phyloP scores from a whole-genome alignment of 2,888 invertebrate genomes.

The Lasioglossum marginatum region DNA sequence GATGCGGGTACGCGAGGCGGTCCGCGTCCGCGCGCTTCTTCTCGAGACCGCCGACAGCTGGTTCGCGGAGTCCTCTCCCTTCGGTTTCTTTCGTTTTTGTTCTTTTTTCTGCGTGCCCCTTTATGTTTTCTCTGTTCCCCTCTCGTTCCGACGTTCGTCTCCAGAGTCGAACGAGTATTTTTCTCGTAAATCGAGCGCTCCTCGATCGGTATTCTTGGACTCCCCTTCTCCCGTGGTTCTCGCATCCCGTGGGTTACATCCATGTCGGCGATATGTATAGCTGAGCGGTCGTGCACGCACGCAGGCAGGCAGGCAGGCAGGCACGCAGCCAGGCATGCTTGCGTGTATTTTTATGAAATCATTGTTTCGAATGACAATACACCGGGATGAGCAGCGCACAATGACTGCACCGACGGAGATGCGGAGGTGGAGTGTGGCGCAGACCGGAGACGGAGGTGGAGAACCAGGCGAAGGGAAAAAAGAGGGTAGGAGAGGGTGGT shows the following conservation, averaged over 20 bases:
- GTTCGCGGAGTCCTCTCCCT: not conserved
- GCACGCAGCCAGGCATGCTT: conserved; percentile 47
- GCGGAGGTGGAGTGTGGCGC: conserved; percentile 57
- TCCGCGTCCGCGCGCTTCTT: not conserved
- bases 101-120: not conserved
- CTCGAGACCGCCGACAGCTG: not conserved
- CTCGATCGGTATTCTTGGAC: conserved; percentile 65
- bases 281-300: conserved; percentile 10
- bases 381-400: conserved; percentile 83
- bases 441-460: conserved; percentile 55
- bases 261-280: conserved; percentile 28
- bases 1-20: not conserved
- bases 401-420: conserved; percentile 79
- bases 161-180: conserved; percentile 42
- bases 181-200: conserved; percentile 61
- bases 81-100: not conserved
- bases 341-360: conserved; percentile 84
- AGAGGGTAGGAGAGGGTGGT: conserved; percentile 51
- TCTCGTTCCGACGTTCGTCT: not conserved
- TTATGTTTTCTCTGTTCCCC: not conserved
- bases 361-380: conserved; percentile 84
- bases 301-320: conserved; percentile 38
- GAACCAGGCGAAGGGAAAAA: conserved; percentile 62
- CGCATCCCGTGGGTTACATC: conserved; percentile 32
- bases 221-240: conserved; percentile 39